Evolutionary conservation across 2,888 invertebrate genomes (phyloP), one percentile per base, ranked within the genome.

Genomic region (Eilema caniola): DNA sequence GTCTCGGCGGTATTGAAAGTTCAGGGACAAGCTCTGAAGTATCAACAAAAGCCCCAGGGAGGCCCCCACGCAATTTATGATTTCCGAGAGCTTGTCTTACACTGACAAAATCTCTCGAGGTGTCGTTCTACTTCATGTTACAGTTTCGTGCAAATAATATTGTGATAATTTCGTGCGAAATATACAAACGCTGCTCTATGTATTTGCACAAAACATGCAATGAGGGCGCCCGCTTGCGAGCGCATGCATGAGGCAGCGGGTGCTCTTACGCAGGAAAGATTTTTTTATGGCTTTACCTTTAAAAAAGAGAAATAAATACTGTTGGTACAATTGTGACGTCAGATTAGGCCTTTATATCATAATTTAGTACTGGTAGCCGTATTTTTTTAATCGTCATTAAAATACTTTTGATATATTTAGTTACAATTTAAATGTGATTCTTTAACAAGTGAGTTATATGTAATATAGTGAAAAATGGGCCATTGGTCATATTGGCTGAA

Each of bases 401-500:
- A 80, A 64, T 68, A 77, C 68, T 73, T 80, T 78, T 83, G 74
- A 68, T 87, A 87, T 89, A 85, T 87, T 89, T 82, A 83, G 82
- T 88, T 88, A 71, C 79, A 80, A 76, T 81, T 78, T 82, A 79
- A 83, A 86, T 85, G 85, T 89, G 84, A 86, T 86, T 85, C 80
- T 82, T 72, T 80, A 77, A 66, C 77, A 80, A 79, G 77, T 85
- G 73, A 82, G 75, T 81, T 16, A 41, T 16, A 74, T 79, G 76
- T 83, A 81, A 77, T 78, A 80, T 79, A 80, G 76, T 82, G 76
- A 78, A 82, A 76, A 72, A 72, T 72, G 83, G 82, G 83, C 75
- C 75, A 75, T 81, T 81, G 84, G 90, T 91, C 89, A 89, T 89
- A 89, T 90, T 90, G 90, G 89, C 89, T 84, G 67, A 69, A 67